Base-by-base conservation (phyloP, 1,140 invertebrate species). In the Neocloeon triangulifer region DNA sequence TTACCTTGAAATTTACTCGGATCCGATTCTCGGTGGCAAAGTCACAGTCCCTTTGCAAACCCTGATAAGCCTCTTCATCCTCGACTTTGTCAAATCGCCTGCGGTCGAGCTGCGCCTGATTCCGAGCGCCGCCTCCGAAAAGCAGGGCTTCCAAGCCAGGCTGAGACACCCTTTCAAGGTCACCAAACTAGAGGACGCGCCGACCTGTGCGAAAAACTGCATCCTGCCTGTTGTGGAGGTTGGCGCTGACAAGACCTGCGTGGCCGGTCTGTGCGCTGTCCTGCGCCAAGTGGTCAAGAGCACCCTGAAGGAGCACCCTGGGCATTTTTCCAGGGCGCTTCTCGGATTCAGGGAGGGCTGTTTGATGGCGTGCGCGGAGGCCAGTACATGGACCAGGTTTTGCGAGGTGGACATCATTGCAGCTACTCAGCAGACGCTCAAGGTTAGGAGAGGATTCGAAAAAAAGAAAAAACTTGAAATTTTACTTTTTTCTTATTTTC, bases 331-430 rank as follows among this genome's bases (percentile, higher is more conserved):
- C 19, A 19, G 25, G 12, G 19, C 26, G 1, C 38, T 53, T 32
- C 49, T 85, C 12, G 79, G 80, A 2, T 86, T 85, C 42, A 66
- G 77, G 35, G 62, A 64, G 28, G 64, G 69, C 26, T 85, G 80
- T 47, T 54, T 88, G 2, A 56, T 74, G 37, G 73, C 79, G 7
- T 80, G 78, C 40, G 73, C 76, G 10, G 80, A 89, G 58, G 62
- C 69, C 2, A 89, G 84, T 5, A 58, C 78, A 17, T 92, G 84
- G 84, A 91, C 85, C 0, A 78, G 74, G 43, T 86, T 86, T 47
- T 91, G 85, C 60, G 86, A 94, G 59, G 59, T 85, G 13, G 77
- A 86, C 47, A 53, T 84, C 10, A 14, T 17, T 8, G 19, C 10
- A 29, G 27, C 27, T 3, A 29, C 27, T 3, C 15, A 29, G n/a